Percentiles rank a stretch among this genome's conserved stretches.
Conservation (phyloP, 2,888 invertebrate genomes). For the Noctua comes region DNA sequence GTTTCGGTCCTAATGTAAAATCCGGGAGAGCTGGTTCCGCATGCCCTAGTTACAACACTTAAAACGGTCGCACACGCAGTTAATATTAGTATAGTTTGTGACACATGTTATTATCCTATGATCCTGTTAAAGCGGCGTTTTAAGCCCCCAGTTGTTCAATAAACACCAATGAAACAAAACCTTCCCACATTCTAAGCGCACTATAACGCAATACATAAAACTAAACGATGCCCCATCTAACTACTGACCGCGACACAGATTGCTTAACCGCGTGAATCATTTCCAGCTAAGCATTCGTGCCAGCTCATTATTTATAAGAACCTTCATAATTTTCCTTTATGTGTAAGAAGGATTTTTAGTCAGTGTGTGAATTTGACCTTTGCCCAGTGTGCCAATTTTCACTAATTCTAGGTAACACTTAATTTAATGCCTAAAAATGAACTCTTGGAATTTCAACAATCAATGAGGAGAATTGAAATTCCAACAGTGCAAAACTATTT, state of each 20-base stretch:
- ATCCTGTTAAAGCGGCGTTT: too few relatives aligned
- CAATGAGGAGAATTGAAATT: neutral
- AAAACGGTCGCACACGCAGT: too few relatives aligned
- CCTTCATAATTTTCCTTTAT: slow-evolving; percentile 44
- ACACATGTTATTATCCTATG: too few relatives aligned
- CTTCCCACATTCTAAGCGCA: slow-evolving; percentile 31
- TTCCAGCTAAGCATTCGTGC: slow-evolving; percentile 42
- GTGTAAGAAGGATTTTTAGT: slow-evolving; percentile 15
- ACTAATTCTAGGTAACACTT: neutral
- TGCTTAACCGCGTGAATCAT: slow-evolving; percentile 63
- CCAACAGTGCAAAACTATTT: neutral
- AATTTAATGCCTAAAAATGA: neutral
- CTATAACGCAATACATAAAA: slow-evolving; percentile 45
- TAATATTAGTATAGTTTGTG: too few relatives aligned
- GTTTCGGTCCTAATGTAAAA: too few relatives aligned
- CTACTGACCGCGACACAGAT: slow-evolving; percentile 58
- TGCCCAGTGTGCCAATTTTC: neutral
- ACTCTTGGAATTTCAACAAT: neutral
- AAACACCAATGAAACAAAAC: neutral
- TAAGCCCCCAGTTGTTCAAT: neutral
- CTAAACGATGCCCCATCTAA: slow-evolving; percentile 52
- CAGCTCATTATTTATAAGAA: slow-evolving; percentile 44
- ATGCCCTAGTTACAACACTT: too few relatives aligned
- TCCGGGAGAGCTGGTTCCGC: too few relatives aligned
- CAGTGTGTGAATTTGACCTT: slow-evolving; percentile 13